A percentile compares a stretch with the other conserved stretches of the same genome.
These are phyloP conservation scores for Chelonia mydas DNA, from an alignment of 2,797 vertebrate genomes.

Conservation along the genomic window DNA sequence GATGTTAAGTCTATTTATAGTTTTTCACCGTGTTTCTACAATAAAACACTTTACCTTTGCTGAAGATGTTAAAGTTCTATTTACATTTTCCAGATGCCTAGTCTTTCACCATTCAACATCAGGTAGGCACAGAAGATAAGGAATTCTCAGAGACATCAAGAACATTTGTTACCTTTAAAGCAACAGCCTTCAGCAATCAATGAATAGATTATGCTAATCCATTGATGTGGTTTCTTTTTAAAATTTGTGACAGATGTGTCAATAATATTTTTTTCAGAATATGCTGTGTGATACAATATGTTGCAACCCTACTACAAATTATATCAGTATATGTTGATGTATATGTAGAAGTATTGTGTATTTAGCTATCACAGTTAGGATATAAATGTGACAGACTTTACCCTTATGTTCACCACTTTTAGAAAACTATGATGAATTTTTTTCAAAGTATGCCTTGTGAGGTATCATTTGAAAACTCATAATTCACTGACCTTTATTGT, in stretches of 20 bases:
- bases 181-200: not conserved
- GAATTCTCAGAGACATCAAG: no score
- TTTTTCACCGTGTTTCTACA: not conserved
- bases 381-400: not conserved
- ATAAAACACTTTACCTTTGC: not conserved
- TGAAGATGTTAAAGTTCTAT: not conserved
- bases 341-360: not conserved
- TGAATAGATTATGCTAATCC: not conserved
- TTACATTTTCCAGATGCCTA: not conserved
- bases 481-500: no score
- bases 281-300: not conserved
- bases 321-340: not conserved
- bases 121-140: not conserved
- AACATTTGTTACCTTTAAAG: not conserved
- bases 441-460: no score
- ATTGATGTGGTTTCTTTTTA: not conserved
- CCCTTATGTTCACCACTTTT: no score
- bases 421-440: no score
- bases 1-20: not conserved
- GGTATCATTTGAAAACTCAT: no score
- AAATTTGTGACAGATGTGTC: not conserved
- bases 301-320: not conserved
- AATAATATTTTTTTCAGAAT: not conserved
- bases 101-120: not conserved
- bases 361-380: not conserved